Evolutionary conservation across 2,113 vertebrate genomes (phyloP).

Genomic region (Chlamydotis undulata): DNA sequence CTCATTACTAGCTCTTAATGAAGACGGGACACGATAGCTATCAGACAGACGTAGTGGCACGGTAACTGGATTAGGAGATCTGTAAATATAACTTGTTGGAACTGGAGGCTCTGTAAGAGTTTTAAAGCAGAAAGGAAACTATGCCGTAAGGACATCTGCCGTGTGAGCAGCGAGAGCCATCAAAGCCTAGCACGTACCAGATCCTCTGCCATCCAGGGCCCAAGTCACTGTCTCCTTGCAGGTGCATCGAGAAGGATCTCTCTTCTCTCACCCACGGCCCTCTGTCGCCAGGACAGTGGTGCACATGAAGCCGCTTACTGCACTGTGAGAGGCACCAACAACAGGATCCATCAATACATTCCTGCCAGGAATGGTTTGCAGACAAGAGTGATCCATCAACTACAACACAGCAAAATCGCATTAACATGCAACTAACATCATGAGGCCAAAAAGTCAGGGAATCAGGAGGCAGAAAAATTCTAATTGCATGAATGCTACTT

Average conservation of each 20-base stretch:
- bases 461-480: neutral
- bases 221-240: neutral
- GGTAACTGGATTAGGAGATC: neutral
- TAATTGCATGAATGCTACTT: neutral
- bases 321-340: neutral
- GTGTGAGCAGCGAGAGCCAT: neutral
- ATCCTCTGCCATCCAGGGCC: neutral
- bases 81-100: neutral
- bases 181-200: neutral
- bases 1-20: neutral
- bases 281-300: neutral
- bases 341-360: neutral
- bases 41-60: neutral
- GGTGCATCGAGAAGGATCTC: neutral
- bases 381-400: neutral
- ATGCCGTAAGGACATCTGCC: neutral
- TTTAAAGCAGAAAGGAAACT: neutral
- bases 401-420: neutral
- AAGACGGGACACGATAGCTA: neutral
- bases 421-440: neutral
- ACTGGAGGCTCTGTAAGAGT: neutral
- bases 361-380: constrained; percentile 28
- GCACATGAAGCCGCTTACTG: neutral
- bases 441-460: neutral
- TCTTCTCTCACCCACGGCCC: neutral